phyloP scores from a whole-genome alignment of 2,888 invertebrate species.

The Andrena trimmerana region DNA sequence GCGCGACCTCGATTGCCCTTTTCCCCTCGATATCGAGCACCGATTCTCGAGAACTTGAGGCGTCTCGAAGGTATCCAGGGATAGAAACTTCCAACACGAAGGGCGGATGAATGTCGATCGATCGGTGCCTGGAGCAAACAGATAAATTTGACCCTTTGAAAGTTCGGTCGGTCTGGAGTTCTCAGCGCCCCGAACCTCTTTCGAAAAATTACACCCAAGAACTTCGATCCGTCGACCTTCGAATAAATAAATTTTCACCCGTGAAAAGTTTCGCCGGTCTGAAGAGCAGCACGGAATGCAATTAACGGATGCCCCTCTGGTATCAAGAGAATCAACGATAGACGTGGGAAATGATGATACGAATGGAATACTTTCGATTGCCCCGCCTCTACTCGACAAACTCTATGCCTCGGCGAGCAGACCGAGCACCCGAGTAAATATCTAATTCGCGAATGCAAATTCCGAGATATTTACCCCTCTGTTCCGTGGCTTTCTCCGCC shows the following conservation, averaged over 20 bases:
- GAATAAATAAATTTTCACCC: neutral
- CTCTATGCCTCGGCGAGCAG: neutral
- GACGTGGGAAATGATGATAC: neutral
- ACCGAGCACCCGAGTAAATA: slow-evolving; percentile 1
- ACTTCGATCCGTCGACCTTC: too few species aligned
- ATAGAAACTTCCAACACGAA: neutral
- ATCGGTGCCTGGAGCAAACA: neutral
- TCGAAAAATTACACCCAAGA: neutral
- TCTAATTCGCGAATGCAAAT: slow-evolving; percentile 34
- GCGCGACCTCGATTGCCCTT: neutral
- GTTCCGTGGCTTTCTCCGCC: neutral
- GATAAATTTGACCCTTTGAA: neutral
- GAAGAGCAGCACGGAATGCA: neutral
- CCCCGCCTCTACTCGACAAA: neutral
- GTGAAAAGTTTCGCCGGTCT: neutral
- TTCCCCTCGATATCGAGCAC: slow-evolving; percentile 13
- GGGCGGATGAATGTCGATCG: neutral
- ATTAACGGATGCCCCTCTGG: neutral
- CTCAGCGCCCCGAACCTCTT: too few species aligned
- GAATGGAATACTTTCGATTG: neutral
- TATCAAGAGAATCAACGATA: neutral
- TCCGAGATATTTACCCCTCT: neutral
- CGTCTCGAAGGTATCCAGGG: neutral
- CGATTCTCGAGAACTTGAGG: neutral
- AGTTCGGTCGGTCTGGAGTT: neutral